Conservation (phyloP, 2,113 vertebrate species). For the Nannospalax galili region DNA sequence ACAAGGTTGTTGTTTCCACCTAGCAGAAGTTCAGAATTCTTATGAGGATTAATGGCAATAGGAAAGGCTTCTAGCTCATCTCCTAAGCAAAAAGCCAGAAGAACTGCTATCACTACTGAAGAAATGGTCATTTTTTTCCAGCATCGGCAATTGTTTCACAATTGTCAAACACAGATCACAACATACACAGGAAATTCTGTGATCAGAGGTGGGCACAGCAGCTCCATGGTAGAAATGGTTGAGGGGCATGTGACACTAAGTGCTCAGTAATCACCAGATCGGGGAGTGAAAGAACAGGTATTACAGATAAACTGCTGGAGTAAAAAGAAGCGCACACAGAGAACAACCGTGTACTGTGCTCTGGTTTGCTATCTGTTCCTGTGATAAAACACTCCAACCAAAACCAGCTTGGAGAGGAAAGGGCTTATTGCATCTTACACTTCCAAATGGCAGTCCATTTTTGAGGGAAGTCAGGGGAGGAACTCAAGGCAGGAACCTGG, state of each 20-base stretch:
- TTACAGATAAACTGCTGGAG: not conserved
- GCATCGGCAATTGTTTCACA: not conserved
- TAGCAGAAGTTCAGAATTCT: not conserved
- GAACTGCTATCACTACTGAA: not conserved
- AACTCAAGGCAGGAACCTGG: too few relatives aligned
- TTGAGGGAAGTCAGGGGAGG: too few relatives aligned
- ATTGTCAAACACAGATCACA: not conserved
- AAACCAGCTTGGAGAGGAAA: too few relatives aligned
- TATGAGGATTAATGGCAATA: conserved; percentile 13
- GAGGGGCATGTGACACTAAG: not conserved
- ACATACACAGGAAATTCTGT: not conserved
- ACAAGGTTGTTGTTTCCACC: not conserved
- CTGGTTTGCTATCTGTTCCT: too few relatives aligned
- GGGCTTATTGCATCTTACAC: too few relatives aligned
- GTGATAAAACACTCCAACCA: too few relatives aligned
- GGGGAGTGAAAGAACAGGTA: not conserved
- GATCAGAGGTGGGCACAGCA: not conserved
- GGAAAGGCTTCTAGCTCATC: not conserved
- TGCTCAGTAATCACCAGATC: not conserved
- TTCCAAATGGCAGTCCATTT: too few relatives aligned
- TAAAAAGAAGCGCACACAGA: too few relatives aligned
- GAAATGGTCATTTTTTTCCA: not conserved
- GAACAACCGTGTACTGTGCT: too few relatives aligned
- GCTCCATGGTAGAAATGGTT: not conserved
- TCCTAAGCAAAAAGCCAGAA: not conserved